Conservation (phyloP, 2,888 invertebrate genomes). For the Apotomis capreana region DNA sequence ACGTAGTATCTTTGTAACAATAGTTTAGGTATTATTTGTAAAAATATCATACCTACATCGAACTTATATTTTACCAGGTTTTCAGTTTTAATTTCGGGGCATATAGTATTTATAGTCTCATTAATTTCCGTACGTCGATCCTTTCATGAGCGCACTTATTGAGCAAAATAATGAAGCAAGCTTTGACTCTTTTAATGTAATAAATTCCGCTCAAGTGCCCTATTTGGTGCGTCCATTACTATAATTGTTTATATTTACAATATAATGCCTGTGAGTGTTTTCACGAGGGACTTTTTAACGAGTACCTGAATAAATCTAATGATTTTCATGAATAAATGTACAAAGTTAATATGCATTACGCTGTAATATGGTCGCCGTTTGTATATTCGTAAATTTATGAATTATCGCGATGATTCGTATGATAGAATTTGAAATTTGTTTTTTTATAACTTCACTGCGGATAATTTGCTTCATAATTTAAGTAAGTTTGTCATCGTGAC, state of each 20-base stretch:
- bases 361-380: not conserved
- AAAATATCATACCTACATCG: not conserved
- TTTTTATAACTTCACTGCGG: not conserved
- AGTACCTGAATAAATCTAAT: conserved; percentile 13
- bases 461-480: too few relatives aligned
- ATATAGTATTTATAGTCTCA: not conserved
- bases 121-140: not conserved
- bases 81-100: conserved; percentile 5
- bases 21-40: too few relatives aligned
- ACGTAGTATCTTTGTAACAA: too few relatives aligned
- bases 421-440: not conserved
- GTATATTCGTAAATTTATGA: not conserved
- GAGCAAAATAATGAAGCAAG: conserved; percentile 2
- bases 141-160: not conserved
- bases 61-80: not conserved
- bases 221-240: conserved; percentile 32
- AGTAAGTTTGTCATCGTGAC: too few relatives aligned
- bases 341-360: not conserved
- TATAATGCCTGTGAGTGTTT: conserved; percentile 15
- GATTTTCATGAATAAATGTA: conserved; percentile 11
- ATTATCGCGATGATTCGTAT: not conserved
- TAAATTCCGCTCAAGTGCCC: conserved; percentile 26
- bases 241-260: conserved; percentile 37
- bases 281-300: conserved; percentile 6
- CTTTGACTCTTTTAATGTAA: conserved; percentile 15